A percentile compares a stretch with the other conserved stretches of the same genome.
These are phyloP conservation scores for Lonchura striata DNA, from an alignment of 2,113 vertebrate species.

Conservation along the genomic window DNA sequence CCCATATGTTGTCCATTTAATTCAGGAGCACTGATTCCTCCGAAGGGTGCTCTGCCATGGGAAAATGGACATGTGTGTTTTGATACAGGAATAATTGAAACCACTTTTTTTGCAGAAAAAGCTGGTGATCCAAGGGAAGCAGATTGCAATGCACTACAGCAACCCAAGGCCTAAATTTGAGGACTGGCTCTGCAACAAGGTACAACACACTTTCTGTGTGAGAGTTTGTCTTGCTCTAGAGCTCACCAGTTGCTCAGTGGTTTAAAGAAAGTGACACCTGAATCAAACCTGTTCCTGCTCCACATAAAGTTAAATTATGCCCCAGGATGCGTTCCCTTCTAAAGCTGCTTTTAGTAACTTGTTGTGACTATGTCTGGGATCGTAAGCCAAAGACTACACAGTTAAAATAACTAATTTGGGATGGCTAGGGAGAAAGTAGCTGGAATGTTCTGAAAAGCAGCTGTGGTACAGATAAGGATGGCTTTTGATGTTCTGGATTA, in stretches of 20 bases:
- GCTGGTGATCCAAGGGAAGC: slow-evolving; percentile 94
- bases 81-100: slow-evolving; percentile 79
- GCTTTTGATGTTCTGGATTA: not conserved
- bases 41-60: slow-evolving; percentile 94
- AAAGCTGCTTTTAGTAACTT: not conserved
- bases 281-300: not conserved
- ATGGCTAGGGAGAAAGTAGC: not conserved
- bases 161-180: slow-evolving; percentile 97
- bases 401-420: not conserved
- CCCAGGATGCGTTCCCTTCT: not conserved
- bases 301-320: not conserved
- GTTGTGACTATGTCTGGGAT: not conserved
- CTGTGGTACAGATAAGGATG: not conserved
- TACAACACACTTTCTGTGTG: slow-evolving; percentile 46
- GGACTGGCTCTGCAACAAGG: slow-evolving; percentile 99
- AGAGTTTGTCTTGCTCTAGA: not conserved
- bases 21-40: slow-evolving; percentile 89
- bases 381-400: not conserved
- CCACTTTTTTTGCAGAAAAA: slow-evolving; percentile 93
- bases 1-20: slow-evolving; percentile 86
- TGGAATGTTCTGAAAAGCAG: not conserved
- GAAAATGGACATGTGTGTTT: slow-evolving; percentile 73
- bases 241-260: too few relatives aligned
- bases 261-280: accelerated
- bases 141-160: slow-evolving; percentile 97